Percentiles rank a stretch among this genome's conserved stretches.
Conservation (phyloP, 2,888 invertebrate genomes). For the Achlya flavicornis region DNA sequence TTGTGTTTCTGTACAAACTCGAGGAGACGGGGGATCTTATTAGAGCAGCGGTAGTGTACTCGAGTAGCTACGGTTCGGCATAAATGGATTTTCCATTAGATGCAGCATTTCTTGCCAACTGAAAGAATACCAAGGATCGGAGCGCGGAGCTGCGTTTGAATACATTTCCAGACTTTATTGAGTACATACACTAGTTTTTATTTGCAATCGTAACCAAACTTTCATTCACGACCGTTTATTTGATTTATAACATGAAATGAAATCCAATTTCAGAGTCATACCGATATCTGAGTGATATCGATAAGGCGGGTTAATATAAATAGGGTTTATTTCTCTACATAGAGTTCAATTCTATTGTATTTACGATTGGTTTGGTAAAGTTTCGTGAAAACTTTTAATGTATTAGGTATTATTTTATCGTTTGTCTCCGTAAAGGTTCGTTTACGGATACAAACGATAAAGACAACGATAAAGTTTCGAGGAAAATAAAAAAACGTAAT, state of each 20-base stretch:
- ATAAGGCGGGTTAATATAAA: conserved; percentile 7
- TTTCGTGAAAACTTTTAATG: neutral
- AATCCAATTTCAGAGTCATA: conserved; percentile 4
- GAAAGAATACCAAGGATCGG: conserved; percentile 40
- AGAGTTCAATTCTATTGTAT: neutral
- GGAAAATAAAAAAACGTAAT: neutral
- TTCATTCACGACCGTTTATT: conserved; percentile 5
- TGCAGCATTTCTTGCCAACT: conserved; percentile 41
- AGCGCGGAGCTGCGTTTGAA: conserved; percentile 37
- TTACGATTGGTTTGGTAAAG: neutral
- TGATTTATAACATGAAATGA: conserved; percentile 7
- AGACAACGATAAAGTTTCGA: too few relatives aligned
- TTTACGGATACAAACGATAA: too few relatives aligned
- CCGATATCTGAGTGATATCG: neutral
- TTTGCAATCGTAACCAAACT: conserved; percentile 17
- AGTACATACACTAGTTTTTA: conserved; percentile 24
- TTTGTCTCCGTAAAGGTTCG: neutral
- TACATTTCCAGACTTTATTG: conserved; percentile 41
- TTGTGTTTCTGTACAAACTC: conserved; percentile 33
- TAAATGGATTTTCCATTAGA: conserved; percentile 69
- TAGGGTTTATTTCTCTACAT: neutral
- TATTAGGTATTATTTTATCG: neutral
- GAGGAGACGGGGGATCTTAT: conserved; percentile 41
- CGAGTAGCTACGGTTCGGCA: conserved; percentile 45
- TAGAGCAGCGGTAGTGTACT: conserved; percentile 39